Evolutionary conservation across 2,797 vertebrate species (phyloP).

Genomic region (Siniperca scherzeri): DNA sequence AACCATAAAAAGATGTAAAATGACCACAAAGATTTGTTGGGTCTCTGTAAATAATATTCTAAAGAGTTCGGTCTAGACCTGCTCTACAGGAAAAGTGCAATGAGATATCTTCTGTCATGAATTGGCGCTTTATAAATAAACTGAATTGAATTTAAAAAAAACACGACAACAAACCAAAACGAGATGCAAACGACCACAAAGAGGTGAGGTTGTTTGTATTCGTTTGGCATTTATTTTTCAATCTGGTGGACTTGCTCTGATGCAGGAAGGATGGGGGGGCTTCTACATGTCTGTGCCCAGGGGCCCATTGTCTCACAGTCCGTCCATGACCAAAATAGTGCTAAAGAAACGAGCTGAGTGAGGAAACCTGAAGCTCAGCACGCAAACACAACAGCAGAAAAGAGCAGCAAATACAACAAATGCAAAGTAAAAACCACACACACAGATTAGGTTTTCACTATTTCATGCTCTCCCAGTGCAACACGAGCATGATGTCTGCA

Average conservation of each 20-base stretch:
- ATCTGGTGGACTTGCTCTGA: not conserved
- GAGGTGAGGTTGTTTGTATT: not conserved
- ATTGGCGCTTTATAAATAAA: no score
- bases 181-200: not conserved
- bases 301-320: not conserved
- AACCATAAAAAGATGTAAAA: not conserved
- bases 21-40: no score
- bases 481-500: slow-evolving; percentile 2
- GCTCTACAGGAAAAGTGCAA: no score
- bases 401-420: not conserved
- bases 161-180: no score
- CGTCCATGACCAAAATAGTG: not conserved
- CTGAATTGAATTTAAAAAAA: no score
- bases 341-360: not conserved
- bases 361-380: not conserved
- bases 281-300: not conserved
- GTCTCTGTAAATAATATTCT: no score
- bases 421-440: not conserved
- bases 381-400: not conserved
- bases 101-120: no score
- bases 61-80: no score
- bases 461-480: not conserved
- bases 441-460: no score
- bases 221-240: not conserved
- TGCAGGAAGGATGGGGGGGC: not conserved